A percentile compares a stretch with the other conserved stretches of the same genome.
phyloP scores from a whole-genome alignment of 2,113 vertebrate genomes.

The Telmatochromis sp. region DNA sequence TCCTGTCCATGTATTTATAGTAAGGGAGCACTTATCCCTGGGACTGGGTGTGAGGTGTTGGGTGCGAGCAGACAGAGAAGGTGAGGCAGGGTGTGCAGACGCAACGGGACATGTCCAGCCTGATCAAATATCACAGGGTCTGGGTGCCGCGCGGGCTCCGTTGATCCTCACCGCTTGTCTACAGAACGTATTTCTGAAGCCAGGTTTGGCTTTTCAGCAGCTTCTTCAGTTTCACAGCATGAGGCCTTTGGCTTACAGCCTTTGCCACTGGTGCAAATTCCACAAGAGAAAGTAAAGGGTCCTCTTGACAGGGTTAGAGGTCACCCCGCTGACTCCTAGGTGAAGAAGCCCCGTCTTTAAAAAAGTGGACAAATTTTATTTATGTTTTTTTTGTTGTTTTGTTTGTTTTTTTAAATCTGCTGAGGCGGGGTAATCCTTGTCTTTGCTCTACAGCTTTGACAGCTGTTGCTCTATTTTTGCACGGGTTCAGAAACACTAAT shows the following conservation, averaged over 20 bases:
- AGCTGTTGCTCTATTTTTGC: constrained; percentile 60
- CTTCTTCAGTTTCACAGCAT: constrained; percentile 67
- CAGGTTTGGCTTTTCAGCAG: constrained; percentile 73
- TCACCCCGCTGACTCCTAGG: constrained; percentile 28
- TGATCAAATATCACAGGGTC: constrained; percentile 65
- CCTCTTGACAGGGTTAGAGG: constrained; percentile 45
- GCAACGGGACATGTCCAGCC: constrained; percentile 26
- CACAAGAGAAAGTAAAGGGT: constrained; percentile 60
- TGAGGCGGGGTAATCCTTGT: neutral
- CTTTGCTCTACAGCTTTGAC: constrained; percentile 14
- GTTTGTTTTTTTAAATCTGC: constrained; percentile 4
- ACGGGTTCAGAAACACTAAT: neutral
- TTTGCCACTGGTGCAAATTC: constrained; percentile 68
- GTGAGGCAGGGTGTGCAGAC: constrained; percentile 42
- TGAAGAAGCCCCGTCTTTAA: constrained; percentile 25
- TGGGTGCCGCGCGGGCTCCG: constrained; percentile 37
- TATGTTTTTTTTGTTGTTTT: neutral
- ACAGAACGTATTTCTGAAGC: constrained; percentile 61
- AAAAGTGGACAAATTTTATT: constrained; percentile 38
- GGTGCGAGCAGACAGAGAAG: constrained; percentile 29
- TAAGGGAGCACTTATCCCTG: constrained; percentile 38
- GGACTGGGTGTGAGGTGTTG: constrained; percentile 41
- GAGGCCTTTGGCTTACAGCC: constrained; percentile 42
- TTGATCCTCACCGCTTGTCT: constrained; percentile 64
- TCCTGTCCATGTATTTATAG: constrained; percentile 60